Evolutionary conservation across 2,113 vertebrate genomes (phyloP), one percentile per base, ranked within the genome.

Genomic region (Carassius carassius): DNA sequence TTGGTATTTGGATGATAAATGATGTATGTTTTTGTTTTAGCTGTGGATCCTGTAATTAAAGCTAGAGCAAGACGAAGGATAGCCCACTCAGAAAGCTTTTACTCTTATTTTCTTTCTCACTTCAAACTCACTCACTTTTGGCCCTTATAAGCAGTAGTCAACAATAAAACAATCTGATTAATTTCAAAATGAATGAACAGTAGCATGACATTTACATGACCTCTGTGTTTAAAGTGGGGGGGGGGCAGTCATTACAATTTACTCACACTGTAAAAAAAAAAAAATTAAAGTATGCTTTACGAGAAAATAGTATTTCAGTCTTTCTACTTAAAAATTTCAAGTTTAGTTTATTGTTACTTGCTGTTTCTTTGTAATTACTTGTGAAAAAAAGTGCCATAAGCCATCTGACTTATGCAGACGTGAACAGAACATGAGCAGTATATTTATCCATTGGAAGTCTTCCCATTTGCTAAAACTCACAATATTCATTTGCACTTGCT

Each of bases 81-180:
- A 72, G 35, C 35, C 77, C 77, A 80, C 21, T 56, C 44, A 47
- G 32, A 37, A 37, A n/a, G 75, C 51, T 37, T 78, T 78, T 21
- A 5, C 51, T 58, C 10, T 17, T 25, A 32, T 21, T 77, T 25
- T 78, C 32, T 78, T 35, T 29, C n/a, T n/a, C n/a, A n/a, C n/a
- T n/a, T n/a, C n/a, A n/a, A n/a, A 29, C 29, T 29, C 14, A 51
- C 51, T 51, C 16, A 54, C 51, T 76, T 19, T 47, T 32, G 5
- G 0, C 44, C 9, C 29, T 69, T 17, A 0, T 35, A 69, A 69
- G 6, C 65, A 14, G 23, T 13, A 65, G 13, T 65, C 62, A 35
- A 4, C 16, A 9, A 69, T 69, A 35, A 0, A 35, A 3, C 4
- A 17, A 32, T 65, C 13, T 65, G 25, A 65, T 69, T 69, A 0